Base-by-base conservation (phyloP, 1,140 invertebrate genomes). In the Carposina sasakii region DNA sequence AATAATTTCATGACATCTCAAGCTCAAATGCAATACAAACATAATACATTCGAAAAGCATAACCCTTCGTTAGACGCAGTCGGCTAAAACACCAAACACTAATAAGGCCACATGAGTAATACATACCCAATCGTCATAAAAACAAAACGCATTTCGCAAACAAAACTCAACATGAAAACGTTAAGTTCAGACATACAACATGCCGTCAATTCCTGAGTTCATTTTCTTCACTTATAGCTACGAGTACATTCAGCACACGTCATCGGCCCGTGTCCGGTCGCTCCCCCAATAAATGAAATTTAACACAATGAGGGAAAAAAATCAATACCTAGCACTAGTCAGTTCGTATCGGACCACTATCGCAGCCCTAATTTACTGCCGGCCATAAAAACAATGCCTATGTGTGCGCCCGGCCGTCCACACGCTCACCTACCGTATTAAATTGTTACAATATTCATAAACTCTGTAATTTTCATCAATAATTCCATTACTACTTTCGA, bases 281-380 rank as follows among this genome's bases (percentile, higher is more conserved):
- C 71, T 76, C 76, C 79, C 75, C 72, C 79, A 77, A 83, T 83
- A 81, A 81, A 83, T 79, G 76, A 79, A 83, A 81, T 83, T 83
- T 81, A 78, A 81, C 79, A 76, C 76, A 78, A 83, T 83, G 79
- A 78, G 74, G 79, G 79, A 83, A 83, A 81, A 74, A 83, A 83
- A 83, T 83, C 78, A 78, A 83, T 83, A 83, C 72, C 42, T n/a
- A 58, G 65, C 66, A 69, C 69, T 69, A 76, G 60, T 68, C 54
- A 60, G 46, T 47, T 44, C 52, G 57, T 73, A 81, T 81, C 74
- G 75, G 66, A n/a, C 70, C 71, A 78, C 68, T 81, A 81, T 77
- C 72, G 69, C 49, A 39, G 44, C 63, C 65, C 65, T 77, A 76
- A 82, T 79, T 77, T 82, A 77, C 75, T 75, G 57, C 61, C 48